Evolutionary conservation across 2,113 vertebrate species (phyloP).

Genomic region (Columba janthina): DNA sequence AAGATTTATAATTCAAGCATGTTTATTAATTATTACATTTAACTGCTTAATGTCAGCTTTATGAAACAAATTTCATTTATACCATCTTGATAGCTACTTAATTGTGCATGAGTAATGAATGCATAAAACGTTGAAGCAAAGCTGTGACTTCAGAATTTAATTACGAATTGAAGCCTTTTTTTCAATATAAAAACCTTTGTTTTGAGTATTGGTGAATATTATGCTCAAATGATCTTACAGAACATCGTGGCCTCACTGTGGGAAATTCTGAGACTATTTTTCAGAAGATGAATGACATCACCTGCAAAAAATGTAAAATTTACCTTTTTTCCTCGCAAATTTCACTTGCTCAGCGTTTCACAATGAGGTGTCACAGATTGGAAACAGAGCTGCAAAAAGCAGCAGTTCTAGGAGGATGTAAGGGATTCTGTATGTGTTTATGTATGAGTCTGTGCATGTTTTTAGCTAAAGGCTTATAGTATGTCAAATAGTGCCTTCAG

Average conservation of each 20-base stretch:
- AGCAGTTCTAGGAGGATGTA: neutral
- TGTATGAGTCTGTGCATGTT: fast-evolving
- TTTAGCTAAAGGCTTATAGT: neutral
- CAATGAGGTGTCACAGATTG: fast-evolving
- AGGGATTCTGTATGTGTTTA: neutral
- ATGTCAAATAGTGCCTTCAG: neutral
- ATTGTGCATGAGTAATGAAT: neutral
- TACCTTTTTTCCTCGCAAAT: neutral
- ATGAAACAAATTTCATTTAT: conserved; percentile 26
- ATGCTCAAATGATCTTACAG: neutral
- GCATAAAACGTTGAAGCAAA: neutral
- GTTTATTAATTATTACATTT: conserved; percentile 21
- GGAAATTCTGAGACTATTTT: neutral
- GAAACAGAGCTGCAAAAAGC: neutral
- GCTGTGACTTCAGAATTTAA: neutral
- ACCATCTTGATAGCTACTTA: neutral
- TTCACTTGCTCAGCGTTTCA: neutral
- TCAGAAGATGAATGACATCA: neutral
- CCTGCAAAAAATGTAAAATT: neutral
- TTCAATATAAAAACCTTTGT: neutral
- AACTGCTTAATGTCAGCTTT: neutral
- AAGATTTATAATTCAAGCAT: neutral
- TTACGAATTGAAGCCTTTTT: neutral
- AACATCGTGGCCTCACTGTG: neutral
- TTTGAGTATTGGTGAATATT: neutral